Conservation (phyloP, 1,140 invertebrate genomes). For the Plectrocnemia conspersa region DNA sequence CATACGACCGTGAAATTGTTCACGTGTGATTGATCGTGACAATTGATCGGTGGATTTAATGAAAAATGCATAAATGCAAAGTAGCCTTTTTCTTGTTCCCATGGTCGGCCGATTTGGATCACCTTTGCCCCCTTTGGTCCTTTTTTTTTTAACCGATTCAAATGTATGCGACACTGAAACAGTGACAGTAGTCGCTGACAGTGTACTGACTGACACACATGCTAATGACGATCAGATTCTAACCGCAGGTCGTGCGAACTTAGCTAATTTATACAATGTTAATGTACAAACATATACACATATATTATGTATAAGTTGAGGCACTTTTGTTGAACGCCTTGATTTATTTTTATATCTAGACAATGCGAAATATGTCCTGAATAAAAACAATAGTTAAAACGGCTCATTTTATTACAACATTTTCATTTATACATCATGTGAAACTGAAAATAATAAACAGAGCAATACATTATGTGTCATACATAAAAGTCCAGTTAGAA, state of each 20-base stretch:
- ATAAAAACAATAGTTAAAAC: too few species aligned
- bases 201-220: slow-evolving; percentile 17
- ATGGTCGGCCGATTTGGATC: slow-evolving; percentile 3
- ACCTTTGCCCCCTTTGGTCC: neutral
- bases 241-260: too few species aligned
- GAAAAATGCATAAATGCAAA: slow-evolving; percentile 24
- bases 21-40: slow-evolving; percentile 10
- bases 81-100: slow-evolving; percentile 10
- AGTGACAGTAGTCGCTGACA: slow-evolving; percentile 20
- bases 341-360: neutral
- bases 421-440: too few species aligned
- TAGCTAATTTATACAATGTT: slow-evolving; percentile 7
- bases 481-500: too few species aligned
- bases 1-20: slow-evolving; percentile 16
- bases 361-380: too few species aligned
- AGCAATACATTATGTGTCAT: too few species aligned
- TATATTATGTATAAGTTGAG: too few species aligned
- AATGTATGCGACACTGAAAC: slow-evolving; percentile 15
- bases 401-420: too few species aligned
- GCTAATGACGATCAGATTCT: slow-evolving; percentile 2
- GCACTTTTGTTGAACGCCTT: too few species aligned
- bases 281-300: too few species aligned
- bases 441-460: too few species aligned
- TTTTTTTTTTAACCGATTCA: slow-evolving; percentile 18
- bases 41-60: too few species aligned